phyloP scores from a whole-genome alignment of 2,888 invertebrate genomes.

The Andrena marginata region DNA sequence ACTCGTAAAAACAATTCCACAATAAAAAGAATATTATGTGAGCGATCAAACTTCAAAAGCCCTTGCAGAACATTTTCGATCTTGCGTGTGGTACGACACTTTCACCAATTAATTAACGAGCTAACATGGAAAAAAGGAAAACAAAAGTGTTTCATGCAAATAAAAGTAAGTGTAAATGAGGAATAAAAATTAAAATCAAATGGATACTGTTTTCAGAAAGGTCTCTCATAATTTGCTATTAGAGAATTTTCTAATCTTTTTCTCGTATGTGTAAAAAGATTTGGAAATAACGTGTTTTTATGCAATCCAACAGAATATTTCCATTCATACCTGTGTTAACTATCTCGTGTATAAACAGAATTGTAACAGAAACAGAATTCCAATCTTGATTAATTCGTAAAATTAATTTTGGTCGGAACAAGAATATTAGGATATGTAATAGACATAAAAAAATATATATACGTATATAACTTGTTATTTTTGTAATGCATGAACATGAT shows the following conservation, averaged over 20 bases:
- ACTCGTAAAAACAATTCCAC: conserved; percentile 39
- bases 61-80: conserved; percentile 29
- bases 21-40: conserved; percentile 27
- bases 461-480: conserved; percentile 52
- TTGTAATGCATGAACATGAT: conserved; percentile 76
- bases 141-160: conserved; percentile 43
- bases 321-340: background rate
- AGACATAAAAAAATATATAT: conserved; percentile 44
- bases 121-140: conserved; percentile 19
- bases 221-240: background rate
- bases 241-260: background rate
- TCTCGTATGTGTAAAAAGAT: background rate
- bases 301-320: conserved; percentile 4
- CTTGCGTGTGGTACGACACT: conserved; percentile 7
- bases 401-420: conserved; percentile 33
- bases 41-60: conserved; percentile 30
- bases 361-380: conserved; percentile 18
- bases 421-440: conserved; percentile 51
- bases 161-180: conserved; percentile 33
- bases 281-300: background rate
- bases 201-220: conserved; percentile 2
- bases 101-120: conserved; percentile 30
- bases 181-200: conserved; percentile 30
- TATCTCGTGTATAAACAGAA: background rate
- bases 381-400: conserved; percentile 4